Percentiles rank a stretch among this genome's conserved stretches.
These are phyloP conservation scores for Anser cygnoides DNA, from an alignment of 2,113 vertebrate genomes.

Conservation along the genomic window DNA sequence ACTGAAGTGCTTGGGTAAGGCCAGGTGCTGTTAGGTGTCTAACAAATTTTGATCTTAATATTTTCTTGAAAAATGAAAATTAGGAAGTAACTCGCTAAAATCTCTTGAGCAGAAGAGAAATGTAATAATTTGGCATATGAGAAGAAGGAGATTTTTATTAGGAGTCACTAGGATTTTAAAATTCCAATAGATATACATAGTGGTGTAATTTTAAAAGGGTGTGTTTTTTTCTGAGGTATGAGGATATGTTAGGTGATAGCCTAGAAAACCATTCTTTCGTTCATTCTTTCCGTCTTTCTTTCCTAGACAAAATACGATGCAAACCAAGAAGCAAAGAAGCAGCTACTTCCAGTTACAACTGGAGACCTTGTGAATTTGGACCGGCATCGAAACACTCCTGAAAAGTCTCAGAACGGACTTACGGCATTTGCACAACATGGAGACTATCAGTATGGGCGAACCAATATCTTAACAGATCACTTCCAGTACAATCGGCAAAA, in stretches of 20 bases:
- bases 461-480: slow-evolving; percentile 85
- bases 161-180: background rate
- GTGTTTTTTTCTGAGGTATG: background rate
- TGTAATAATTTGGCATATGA: background rate
- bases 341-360: slow-evolving; percentile 83
- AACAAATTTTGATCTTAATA: background rate
- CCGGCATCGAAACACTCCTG: slow-evolving; percentile 55
- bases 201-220: background rate
- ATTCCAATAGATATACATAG: background rate
- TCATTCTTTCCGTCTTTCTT: background rate
- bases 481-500: slow-evolving; percentile 88
- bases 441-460: slow-evolving; percentile 83
- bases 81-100: background rate
- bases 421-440: slow-evolving; percentile 77
- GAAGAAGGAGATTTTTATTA: background rate
- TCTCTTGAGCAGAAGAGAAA: background rate
- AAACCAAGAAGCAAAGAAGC: slow-evolving; percentile 88
- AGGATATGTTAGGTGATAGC: accelerated
- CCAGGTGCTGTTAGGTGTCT: background rate
- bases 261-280: background rate
- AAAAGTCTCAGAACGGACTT: slow-evolving; percentile 87
- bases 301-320: slow-evolving; percentile 88
- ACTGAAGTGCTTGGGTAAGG: background rate
- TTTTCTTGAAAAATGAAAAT: background rate
- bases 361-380: slow-evolving; percentile 84